phyloP scores from a whole-genome alignment of 2,113 vertebrate genomes.

The Triplophysa rosa region DNA sequence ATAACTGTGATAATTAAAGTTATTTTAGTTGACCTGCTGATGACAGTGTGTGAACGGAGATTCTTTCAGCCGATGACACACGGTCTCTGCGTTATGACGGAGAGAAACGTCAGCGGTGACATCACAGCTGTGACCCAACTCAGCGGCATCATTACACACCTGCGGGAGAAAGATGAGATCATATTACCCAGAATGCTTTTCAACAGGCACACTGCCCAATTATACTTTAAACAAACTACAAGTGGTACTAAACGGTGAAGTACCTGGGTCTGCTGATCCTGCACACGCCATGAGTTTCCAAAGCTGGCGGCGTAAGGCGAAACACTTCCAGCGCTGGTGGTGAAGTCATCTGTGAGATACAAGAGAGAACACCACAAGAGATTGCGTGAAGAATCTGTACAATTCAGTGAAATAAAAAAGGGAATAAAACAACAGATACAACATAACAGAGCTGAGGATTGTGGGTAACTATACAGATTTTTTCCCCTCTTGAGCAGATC shows the following conservation, averaged over 20 bases:
- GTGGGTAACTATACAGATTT: background rate
- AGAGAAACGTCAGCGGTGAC: slow-evolving; percentile 36
- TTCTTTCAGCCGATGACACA: slow-evolving; percentile 75
- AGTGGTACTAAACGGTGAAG: background rate
- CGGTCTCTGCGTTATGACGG: slow-evolving; percentile 62
- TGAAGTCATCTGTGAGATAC: slow-evolving; percentile 76
- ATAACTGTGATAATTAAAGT: background rate
- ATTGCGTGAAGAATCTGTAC: background rate
- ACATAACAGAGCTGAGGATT: background rate
- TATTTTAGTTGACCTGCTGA: slow-evolving; percentile 69
- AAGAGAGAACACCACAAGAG: background rate
- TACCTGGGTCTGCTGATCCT: slow-evolving; percentile 71
- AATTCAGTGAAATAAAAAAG: slow-evolving; percentile 1
- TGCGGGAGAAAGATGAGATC: slow-evolving; percentile 28
- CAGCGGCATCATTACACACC: slow-evolving; percentile 76
- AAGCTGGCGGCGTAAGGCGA: slow-evolving; percentile 78
- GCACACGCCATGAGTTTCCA: slow-evolving; percentile 86
- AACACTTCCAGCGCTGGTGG: slow-evolving; percentile 65
- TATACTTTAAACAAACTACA: background rate
- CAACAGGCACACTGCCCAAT: too few species aligned
- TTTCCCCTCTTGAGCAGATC: background rate
- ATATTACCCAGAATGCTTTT: background rate
- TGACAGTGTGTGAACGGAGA: slow-evolving; percentile 81
- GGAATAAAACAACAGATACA: background rate
- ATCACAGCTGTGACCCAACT: slow-evolving; percentile 73